Conservation (phyloP, 2,797 vertebrate genomes). For the Acridotheres tristis region DNA sequence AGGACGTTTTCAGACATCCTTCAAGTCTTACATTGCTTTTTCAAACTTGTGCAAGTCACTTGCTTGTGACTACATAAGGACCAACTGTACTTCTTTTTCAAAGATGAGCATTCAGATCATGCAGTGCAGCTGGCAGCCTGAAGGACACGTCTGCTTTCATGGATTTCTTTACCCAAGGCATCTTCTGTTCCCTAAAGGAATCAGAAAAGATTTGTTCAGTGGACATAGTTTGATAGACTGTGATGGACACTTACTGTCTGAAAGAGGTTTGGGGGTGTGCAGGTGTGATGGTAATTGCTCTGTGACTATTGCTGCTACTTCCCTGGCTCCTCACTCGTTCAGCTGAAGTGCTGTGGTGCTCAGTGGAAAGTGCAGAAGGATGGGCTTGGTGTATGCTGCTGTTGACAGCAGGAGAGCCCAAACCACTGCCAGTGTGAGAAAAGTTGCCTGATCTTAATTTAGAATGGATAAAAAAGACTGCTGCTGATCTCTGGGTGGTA, state of each 20-base stretch:
- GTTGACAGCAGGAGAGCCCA: background rate
- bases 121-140: background rate
- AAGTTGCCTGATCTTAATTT: background rate
- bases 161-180: background rate
- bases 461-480: background rate
- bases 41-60: background rate
- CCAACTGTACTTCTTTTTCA: background rate
- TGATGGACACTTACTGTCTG: background rate
- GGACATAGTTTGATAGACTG: background rate
- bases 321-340: background rate
- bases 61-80: background rate
- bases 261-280: background rate
- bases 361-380: background rate
- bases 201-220: background rate
- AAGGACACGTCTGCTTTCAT: background rate
- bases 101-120: background rate
- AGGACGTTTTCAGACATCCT: background rate
- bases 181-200: background rate
- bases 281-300: background rate
- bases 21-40: background rate
- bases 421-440: background rate
- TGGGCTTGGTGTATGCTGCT: background rate
- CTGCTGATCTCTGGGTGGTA: background rate
- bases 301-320: background rate
- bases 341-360: background rate